Evolutionary conservation across 1,140 invertebrate genomes (phyloP).

Genomic region (Brachionus calyciflorus): DNA sequence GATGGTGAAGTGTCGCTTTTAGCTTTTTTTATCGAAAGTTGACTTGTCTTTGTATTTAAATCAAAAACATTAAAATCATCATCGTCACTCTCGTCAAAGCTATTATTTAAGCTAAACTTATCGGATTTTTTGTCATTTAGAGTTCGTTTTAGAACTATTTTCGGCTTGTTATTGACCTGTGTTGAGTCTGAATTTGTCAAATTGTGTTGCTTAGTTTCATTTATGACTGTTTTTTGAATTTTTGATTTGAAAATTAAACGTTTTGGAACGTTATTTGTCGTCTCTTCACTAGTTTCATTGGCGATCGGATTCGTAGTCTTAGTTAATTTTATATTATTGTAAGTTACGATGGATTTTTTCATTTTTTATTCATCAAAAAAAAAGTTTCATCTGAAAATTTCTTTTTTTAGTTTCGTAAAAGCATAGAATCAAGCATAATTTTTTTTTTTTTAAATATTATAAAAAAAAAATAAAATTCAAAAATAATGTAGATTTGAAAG

Average conservation of each 20-base stretch:
- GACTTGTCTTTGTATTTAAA: constrained; percentile 1
- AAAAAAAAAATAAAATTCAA: too few relatives aligned
- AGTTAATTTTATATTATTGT: constrained; percentile 4
- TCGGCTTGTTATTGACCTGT: neutral
- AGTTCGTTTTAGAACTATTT: neutral
- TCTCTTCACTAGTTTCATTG: neutral
- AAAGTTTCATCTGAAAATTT: too few relatives aligned
- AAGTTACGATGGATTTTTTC: constrained; percentile 27
- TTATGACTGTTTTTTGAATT: neutral
- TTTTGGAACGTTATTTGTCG: neutral
- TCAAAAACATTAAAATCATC: constrained; percentile 20
- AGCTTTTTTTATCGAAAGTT: neutral
- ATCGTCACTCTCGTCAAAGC: constrained; percentile 18
- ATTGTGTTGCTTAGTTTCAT: neutral
- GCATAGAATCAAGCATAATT: too few relatives aligned
- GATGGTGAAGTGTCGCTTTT: neutral
- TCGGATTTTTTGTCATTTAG: neutral
- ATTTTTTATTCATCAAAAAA: too few relatives aligned
- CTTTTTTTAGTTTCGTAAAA: too few relatives aligned
- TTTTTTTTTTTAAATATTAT: too few relatives aligned
- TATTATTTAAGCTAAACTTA: neutral
- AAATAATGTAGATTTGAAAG: too few relatives aligned
- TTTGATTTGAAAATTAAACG: constrained; percentile 27
- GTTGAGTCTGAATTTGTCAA: neutral
- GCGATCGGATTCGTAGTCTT: neutral